phyloP scores from a whole-genome alignment of 2,797 vertebrate genomes.

The Coccyzus lansbergi region DNA sequence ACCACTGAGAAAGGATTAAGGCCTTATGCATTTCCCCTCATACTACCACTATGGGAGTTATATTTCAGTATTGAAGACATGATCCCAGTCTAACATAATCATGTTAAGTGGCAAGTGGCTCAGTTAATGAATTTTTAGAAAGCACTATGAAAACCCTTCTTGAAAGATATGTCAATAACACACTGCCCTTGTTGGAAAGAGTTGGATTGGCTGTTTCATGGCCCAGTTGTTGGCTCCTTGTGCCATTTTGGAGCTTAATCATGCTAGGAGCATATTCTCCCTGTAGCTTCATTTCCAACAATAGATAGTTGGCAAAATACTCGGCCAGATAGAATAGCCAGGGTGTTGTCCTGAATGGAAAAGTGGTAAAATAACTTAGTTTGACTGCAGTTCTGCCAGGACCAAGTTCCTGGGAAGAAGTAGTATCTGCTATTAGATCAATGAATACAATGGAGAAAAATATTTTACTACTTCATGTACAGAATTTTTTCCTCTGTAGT shows the following conservation, averaged over 20 bases:
- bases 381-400: not conserved
- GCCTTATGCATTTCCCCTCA: not conserved
- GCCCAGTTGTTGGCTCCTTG: not conserved
- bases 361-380: not conserved
- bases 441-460: not conserved
- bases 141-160: not conserved
- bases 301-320: not conserved
- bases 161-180: not conserved
- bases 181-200: not conserved
- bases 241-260: not conserved
- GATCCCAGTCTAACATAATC: not conserved
- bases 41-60: not conserved
- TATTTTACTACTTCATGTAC: accelerated
- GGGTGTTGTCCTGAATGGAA: not conserved
- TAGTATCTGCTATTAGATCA: not conserved
- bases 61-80: not conserved
- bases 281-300: not conserved
- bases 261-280: not conserved
- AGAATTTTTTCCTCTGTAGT: not conserved
- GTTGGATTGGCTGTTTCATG: not conserved
- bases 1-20: not conserved
- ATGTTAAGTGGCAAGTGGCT: not conserved
- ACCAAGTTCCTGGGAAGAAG: not conserved
- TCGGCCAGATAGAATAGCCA: not conserved
- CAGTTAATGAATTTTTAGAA: not conserved